These are phyloP conservation scores for Polypedilum pembai DNA, from an alignment of 1,140 invertebrate species.

Conservation along the genomic window DNA sequence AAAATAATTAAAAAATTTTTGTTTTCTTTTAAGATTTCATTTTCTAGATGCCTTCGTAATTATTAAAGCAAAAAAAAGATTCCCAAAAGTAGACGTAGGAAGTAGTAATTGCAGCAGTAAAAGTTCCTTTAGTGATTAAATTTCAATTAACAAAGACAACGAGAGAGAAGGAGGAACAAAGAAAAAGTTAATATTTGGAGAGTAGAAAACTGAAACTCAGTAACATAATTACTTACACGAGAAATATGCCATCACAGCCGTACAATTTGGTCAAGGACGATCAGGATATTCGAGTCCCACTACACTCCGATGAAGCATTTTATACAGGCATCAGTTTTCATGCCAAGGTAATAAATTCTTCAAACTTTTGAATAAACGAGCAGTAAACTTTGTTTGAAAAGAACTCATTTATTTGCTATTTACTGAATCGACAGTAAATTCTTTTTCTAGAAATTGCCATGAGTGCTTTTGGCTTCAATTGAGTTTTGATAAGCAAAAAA, in stretches of 20 bases:
- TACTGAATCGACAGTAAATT: too few species aligned
- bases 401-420: too few species aligned
- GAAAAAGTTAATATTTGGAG: too few species aligned
- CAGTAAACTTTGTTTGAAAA: too few species aligned
- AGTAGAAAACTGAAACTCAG: too few species aligned
- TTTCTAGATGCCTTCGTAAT: too few species aligned
- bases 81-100: background rate
- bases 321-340: conserved; percentile 94
- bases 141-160: conserved; percentile 3
- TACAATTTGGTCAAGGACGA: conserved; percentile 93
- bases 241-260: conserved; percentile 74
- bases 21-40: too few species aligned
- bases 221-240: too few species aligned
- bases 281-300: conserved; percentile 84
- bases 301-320: conserved; percentile 94
- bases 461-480: too few species aligned
- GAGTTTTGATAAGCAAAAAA: too few species aligned
- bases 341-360: conserved; percentile 72
- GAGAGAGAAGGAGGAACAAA: background rate
- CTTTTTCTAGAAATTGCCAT: too few species aligned
- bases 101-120: background rate
- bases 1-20: background rate
- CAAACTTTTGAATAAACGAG: background rate
- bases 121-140: conserved; percentile 19
- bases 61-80: too few species aligned